Conservation (phyloP, 2,888 invertebrate genomes). For the Serrognathus titanus region DNA sequence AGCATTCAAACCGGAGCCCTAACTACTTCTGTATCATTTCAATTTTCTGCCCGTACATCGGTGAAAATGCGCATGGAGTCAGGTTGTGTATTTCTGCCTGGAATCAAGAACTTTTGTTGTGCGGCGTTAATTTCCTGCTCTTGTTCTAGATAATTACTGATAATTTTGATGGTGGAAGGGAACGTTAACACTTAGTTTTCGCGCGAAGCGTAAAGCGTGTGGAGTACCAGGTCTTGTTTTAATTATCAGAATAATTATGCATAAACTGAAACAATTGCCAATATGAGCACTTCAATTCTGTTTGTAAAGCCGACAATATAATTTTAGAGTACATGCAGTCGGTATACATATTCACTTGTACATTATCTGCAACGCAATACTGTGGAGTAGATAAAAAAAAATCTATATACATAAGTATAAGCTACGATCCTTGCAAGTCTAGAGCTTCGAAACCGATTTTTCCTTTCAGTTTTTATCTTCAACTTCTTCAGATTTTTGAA, state of each 20-base stretch:
- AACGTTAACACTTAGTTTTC: conserved; percentile 5
- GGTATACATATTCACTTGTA: too few relatives aligned
- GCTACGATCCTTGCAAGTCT: too few relatives aligned
- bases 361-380: too few relatives aligned
- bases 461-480: too few relatives aligned
- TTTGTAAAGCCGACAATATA: too few relatives aligned
- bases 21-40: conserved; percentile 22
- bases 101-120: conserved; percentile 1
- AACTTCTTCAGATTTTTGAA: too few relatives aligned
- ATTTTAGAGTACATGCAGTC: too few relatives aligned
- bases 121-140: conserved; percentile 14
- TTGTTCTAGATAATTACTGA: conserved; percentile 15
- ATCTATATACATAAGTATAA: too few relatives aligned
- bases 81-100: background rate
- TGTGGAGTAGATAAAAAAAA: too few relatives aligned
- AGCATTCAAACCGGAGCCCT: conserved; percentile 32
- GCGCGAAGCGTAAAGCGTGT: background rate
- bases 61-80: background rate
- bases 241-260: too few relatives aligned
- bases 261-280: background rate
- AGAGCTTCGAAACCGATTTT: too few relatives aligned
- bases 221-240: background rate
- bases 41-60: conserved; percentile 10
- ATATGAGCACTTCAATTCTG: too few relatives aligned
- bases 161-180: conserved; percentile 7